Percentiles rank a stretch among this genome's conserved stretches.
These are phyloP conservation scores for Silvanus unidentatus DNA, from an alignment of 2,888 invertebrate genomes.

Conservation along the genomic window DNA sequence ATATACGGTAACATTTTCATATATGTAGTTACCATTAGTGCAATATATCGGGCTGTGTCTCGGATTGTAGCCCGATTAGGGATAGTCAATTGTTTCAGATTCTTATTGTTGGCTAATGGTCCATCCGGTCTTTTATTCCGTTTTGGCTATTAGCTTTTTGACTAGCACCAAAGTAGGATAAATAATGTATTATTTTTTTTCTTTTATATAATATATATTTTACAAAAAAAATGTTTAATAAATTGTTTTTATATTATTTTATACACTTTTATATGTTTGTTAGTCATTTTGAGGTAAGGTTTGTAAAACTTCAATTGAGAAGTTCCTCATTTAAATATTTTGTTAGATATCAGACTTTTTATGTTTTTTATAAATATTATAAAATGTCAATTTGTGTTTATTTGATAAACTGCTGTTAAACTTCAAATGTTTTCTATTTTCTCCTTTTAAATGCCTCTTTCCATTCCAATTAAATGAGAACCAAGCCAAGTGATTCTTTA, in stretches of 20 bases:
- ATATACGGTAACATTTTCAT: conserved; percentile 21
- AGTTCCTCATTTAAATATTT: conserved; percentile 47
- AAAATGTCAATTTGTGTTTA: conserved; percentile 48
- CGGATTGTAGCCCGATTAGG: conserved; percentile 39
- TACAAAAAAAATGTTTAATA: conserved; percentile 39
- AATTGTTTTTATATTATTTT: conserved; percentile 48
- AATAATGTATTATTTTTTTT: conserved; percentile 39
- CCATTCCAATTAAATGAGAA: too few species aligned
- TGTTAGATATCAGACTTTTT: conserved; percentile 49
- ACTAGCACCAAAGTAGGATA: conserved; percentile 46
- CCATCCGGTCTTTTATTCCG: conserved; percentile 38
- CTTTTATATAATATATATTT: conserved; percentile 38
- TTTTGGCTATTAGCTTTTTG: conserved; percentile 39
- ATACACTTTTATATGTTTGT: conserved; percentile 49
- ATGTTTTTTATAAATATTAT: conserved; percentile 49
- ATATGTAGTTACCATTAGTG: conserved; percentile 46
- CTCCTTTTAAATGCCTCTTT: neutral
- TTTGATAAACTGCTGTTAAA: conserved; percentile 48
- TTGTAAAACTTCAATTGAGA: conserved; percentile 39
- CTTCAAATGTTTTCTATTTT: conserved; percentile 25
- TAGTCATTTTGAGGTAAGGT: conserved; percentile 45
- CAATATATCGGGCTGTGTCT: conserved; percentile 44
- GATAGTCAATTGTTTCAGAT: conserved; percentile 47
- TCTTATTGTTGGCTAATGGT: conserved; percentile 44
- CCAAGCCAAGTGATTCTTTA: too few species aligned